These are phyloP conservation scores for Sebastes iracundus DNA, from an alignment of 2,797 vertebrate genomes.

Conservation along the genomic window DNA sequence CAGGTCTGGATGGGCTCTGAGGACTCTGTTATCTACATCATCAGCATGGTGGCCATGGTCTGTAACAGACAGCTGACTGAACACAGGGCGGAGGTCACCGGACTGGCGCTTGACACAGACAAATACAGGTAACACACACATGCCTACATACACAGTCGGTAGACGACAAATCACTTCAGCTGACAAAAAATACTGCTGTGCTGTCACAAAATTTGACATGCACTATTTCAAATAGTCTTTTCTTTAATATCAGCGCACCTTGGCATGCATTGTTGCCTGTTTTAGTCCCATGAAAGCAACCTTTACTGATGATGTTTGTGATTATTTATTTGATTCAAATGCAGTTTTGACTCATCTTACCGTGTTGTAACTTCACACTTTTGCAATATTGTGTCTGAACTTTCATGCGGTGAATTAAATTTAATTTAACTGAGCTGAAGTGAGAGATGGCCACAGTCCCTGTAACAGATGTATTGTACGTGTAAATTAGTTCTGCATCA, in stretches of 20 bases:
- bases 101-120: conserved; percentile 80
- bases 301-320: neutral
- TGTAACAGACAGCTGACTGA: conserved; percentile 96
- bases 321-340: neutral
- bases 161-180: too few species aligned
- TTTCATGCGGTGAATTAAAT: neutral
- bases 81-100: conserved; percentile 89
- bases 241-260: neutral
- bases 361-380: neutral
- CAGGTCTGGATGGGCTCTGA: conserved; percentile 97
- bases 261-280: neutral
- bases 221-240: neutral
- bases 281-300: neutral
- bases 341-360: neutral
- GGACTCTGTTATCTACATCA: conserved; percentile 94
- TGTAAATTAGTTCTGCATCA: neutral
- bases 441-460: neutral
- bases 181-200: too few species aligned
- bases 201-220: too few species aligned
- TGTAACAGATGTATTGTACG: neutral
- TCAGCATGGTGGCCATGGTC: conserved; percentile 92
- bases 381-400: neutral
- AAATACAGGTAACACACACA: conserved; percentile 80
- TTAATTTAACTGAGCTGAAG: neutral
- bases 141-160: neutral